Evolutionary conservation across 2,113 vertebrate species (phyloP), one percentile per base, ranked within the genome.

Genomic region (Brachirus orientalis): DNA sequence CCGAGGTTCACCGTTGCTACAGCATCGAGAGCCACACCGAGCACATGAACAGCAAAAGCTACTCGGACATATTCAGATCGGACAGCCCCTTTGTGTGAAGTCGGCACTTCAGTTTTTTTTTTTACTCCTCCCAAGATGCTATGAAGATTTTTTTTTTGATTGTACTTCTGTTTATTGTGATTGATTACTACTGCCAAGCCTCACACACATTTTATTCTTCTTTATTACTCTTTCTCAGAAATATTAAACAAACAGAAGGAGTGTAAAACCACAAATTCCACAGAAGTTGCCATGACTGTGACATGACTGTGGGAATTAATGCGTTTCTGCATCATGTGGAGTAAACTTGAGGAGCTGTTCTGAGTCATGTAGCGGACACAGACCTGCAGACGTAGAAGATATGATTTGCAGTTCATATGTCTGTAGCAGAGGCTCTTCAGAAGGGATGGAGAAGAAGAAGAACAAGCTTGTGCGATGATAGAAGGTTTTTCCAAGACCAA

Each of bases 1-100:
- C 95, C 0, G 97, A 98, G 4, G 92, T 94, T 2, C 96, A 94
- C 44, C 94, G 94, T 60, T 95, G 94, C 90, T 97, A 96, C 71
- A 95, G 89, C 63, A 95, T 96, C 0, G 98, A 99, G n/a, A 95
- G 91, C 79, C 87, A 94, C 84, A 94, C 91, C 8, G 96, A 98
- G 83, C 93, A 96, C 59, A 90, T 95, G 69, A 98, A 98, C 10
- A 96, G 96, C 13, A 98, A 98, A 89, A 94, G 91, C 87, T 94
- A 94, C 86, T 92, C 86, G 84, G 97, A 89, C 77, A 93, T 94
- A 13, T 91, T 95, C 63, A 93, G 95, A 63, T 89, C 93, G 0
- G 96, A 97, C 14, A 97, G 95, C 70, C 83, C 94, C 0, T 96
- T 95, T 0, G 94, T 94, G 18, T 98, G 91, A 96, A 53, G 46